Conservation (phyloP, 2,113 vertebrate species). For the Tichodroma muraria region DNA sequence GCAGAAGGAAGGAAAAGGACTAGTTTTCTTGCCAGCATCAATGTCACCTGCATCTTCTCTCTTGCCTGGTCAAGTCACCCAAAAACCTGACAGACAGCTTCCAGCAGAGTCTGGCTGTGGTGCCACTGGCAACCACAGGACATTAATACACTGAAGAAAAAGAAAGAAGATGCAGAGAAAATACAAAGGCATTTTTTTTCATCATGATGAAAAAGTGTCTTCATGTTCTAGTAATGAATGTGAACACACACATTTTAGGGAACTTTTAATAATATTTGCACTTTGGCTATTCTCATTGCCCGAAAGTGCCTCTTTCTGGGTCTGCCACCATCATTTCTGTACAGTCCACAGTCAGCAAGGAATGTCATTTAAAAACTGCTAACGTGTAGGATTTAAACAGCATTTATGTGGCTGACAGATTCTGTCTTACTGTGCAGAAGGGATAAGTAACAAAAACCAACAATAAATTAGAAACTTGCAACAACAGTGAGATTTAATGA, state of each 20-base stretch:
- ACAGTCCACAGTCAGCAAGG: not conserved
- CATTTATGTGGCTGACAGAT: not conserved
- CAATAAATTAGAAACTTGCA: conserved; percentile 1
- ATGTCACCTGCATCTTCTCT: not conserved
- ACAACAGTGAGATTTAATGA: not conserved
- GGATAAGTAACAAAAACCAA: not conserved
- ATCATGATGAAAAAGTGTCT: not conserved
- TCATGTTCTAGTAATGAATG: not conserved
- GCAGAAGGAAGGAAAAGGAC: not conserved
- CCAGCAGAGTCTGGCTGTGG: not conserved
- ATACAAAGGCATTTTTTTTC: not conserved
- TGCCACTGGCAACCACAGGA: not conserved
- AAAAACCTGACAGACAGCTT: not conserved
- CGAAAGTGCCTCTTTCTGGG: not conserved
- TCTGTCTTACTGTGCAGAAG: not conserved
- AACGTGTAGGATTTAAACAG: not conserved
- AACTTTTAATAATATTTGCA: not conserved
- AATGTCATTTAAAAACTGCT: not conserved
- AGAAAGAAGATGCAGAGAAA: not conserved
- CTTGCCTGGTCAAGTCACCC: not conserved
- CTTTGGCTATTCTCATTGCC: not conserved
- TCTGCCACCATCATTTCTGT: not conserved
- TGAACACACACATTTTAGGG: not conserved
- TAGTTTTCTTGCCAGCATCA: not conserved
- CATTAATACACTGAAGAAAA: not conserved